Conservation (phyloP, 2,113 vertebrate genomes). For the Neogobius melanostomus region DNA sequence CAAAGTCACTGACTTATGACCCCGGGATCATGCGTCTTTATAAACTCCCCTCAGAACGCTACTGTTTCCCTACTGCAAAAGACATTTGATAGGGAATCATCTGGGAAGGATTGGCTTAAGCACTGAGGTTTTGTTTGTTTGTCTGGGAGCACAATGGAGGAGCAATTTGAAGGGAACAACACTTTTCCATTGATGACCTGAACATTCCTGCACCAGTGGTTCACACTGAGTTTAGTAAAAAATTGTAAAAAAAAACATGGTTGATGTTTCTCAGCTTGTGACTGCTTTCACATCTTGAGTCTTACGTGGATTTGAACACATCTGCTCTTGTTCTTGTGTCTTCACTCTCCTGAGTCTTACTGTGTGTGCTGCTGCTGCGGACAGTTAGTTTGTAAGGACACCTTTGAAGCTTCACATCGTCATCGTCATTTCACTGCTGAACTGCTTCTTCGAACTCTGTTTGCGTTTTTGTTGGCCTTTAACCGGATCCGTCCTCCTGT, state of each 20-base stretch:
- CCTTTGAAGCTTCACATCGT: constrained; percentile 9
- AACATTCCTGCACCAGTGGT: constrained; percentile 44
- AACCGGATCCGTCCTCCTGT: constrained; percentile 38
- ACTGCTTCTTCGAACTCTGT: background rate
- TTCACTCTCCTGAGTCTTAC: constrained; percentile 52
- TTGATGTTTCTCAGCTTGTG: background rate
- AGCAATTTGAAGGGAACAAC: constrained; percentile 17
- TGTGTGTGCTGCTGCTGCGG: constrained; percentile 4
- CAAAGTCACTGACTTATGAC: constrained; percentile 97
- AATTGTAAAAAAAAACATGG: constrained; percentile 18
- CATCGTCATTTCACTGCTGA: constrained; percentile 9
- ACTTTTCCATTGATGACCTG: constrained; percentile 5
- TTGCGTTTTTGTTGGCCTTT: background rate
- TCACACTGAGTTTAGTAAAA: background rate
- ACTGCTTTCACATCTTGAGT: constrained; percentile 31
- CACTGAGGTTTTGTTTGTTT: background rate
- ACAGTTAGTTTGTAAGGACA: constrained; percentile 7
- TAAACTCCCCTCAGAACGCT: constrained; percentile 4
- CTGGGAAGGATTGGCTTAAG: background rate
- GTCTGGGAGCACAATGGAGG: background rate
- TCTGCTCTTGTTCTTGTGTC: constrained; percentile 22
- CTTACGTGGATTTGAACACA: constrained; percentile 36
- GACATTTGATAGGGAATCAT: background rate
- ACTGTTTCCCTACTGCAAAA: background rate
- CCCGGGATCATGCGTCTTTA: background rate